Base-by-base conservation (phyloP, 2,888 invertebrate genomes). In the Himalopsyche tibetana region DNA sequence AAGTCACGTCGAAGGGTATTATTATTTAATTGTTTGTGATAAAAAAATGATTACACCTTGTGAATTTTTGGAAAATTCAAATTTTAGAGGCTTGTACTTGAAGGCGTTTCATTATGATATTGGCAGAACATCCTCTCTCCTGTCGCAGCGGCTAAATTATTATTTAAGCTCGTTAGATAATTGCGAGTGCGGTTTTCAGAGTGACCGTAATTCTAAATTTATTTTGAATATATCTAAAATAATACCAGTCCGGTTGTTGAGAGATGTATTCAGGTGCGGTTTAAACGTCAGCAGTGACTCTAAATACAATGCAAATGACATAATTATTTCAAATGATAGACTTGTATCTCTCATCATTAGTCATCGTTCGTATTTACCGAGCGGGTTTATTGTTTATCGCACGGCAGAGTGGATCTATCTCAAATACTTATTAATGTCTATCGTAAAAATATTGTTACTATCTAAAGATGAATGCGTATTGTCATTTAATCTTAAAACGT, bases 371-470 rank as follows among this genome's bases (percentile, higher is more conserved):
- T 74, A 38, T 74, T 74, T 74, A 74, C 28, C 15, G 36, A 74
- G 38, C 38, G 74, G 12, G 74, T 74, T 28, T 74, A 74, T 36
- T 74, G 36, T 74, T 38, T 74, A 38, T 74, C 36, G 74, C 74
- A 74, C 38, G 74, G 12, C 74, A 12, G 12, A 36, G 38, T 38
- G 74, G 74, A 36, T 74, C 2, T 74, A 74, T 74, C 74, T 74
- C 74, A 74, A 74, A 74, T 74, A 74, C 38, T 74, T 74, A 74
- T 74, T 74, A 74, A 36, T 74, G 74, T 74, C 74, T 74, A 74
- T 74, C 3, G 38, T 74, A 74, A 74, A 36, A 74, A 36, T 74
- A 74, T 74, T 74, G 19, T 19, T 63, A 63, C 28, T 63, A 74
- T 36, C 74, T 36, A 38, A 74, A 74, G 38, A 8, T 36, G 28